Base-by-base conservation (phyloP, 2,797 vertebrate species). In the Girardinus metallicus region DNA sequence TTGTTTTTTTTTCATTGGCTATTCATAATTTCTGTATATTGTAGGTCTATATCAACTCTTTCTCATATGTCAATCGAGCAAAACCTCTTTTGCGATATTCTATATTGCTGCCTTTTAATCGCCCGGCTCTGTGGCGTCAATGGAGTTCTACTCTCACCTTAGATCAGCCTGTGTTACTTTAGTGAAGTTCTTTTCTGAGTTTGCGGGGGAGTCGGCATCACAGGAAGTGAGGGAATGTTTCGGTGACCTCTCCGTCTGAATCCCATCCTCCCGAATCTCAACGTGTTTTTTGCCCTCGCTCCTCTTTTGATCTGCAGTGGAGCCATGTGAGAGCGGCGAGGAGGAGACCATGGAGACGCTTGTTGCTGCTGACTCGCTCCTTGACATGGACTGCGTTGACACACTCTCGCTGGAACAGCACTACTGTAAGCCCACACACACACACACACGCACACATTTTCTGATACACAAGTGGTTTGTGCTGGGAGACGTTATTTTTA, bases 321-420 rank as follows among this genome's bases (percentile, higher is more conserved):
- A 98, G 93, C 95, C 96, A 76, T 97, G 96, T 95, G 97, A 97
- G 77, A 97, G 96, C 89, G 97, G 95, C 75, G 97, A 97, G 85
- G 95, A 95, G 39, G 97, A 99, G 86, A 97, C 96, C 64, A 97
- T 99, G 95, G 97, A 98, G 95, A 98, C 97, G 16, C 97, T 98
- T 1, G 97, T 98, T 90, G 97, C 97, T 80, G 97, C 98, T 12
- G 97, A 98, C 89, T 97, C 97, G 0, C 95, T 99, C 80, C 97
- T 99, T 75, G 97, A 97, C 89, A 97, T 99, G 96, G 98, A 99
- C 89, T 97, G 97, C 73, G 94, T 97, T 51, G 96, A 95, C 79
- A 90, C 95, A 8, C 91, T 97, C 85, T 89, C 94, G 11, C 83
- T 98, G 87, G 97, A 98, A 83, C 96, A 98, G 77, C 96, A 96